A percentile compares a stretch with the other conserved stretches of the same genome.
phyloP scores from a whole-genome alignment of 2,113 vertebrate genomes.

The Balaeniceps rex region DNA sequence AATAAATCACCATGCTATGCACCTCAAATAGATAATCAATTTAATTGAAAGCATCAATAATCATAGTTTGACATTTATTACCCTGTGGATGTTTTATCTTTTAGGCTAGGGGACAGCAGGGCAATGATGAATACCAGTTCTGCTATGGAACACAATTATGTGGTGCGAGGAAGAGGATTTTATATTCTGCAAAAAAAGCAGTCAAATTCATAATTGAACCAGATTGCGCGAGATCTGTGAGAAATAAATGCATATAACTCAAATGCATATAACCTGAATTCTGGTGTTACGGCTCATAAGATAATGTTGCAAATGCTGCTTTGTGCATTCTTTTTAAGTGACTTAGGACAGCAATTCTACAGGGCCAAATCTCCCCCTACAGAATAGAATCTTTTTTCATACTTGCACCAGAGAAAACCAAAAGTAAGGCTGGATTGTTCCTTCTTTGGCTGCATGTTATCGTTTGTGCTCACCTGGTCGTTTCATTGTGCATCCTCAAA shows the following conservation, averaged over 20 bases:
- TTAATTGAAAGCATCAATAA: constrained; percentile 94
- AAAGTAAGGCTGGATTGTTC: neutral
- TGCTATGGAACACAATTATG: constrained; percentile 81
- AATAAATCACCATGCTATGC: constrained; percentile 73
- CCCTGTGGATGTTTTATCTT: constrained; percentile 88
- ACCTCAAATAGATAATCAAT: constrained; percentile 90
- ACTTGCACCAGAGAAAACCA: neutral
- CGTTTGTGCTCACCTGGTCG: neutral
- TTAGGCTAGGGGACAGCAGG: constrained; percentile 84
- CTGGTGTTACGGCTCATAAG: neutral
- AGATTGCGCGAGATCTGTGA: constrained; percentile 20
- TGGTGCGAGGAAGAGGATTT: constrained; percentile 65
- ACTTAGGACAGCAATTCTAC: neutral
- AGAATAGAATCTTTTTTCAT: neutral
- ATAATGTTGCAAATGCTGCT: neutral
- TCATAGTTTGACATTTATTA: constrained; percentile 90
- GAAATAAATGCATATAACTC: constrained; percentile 33
- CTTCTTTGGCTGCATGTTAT: neutral
- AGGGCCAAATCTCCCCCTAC: neutral
- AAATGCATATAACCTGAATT: neutral
- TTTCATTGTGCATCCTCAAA: neutral
- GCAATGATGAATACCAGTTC: constrained; percentile 85
- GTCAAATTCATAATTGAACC: constrained; percentile 65
- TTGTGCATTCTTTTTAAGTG: neutral
- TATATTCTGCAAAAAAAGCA: constrained; percentile 35